These are phyloP conservation scores for Megatriorchis doriae DNA, from an alignment of 2,113 vertebrate genomes.

Conservation along the genomic window DNA sequence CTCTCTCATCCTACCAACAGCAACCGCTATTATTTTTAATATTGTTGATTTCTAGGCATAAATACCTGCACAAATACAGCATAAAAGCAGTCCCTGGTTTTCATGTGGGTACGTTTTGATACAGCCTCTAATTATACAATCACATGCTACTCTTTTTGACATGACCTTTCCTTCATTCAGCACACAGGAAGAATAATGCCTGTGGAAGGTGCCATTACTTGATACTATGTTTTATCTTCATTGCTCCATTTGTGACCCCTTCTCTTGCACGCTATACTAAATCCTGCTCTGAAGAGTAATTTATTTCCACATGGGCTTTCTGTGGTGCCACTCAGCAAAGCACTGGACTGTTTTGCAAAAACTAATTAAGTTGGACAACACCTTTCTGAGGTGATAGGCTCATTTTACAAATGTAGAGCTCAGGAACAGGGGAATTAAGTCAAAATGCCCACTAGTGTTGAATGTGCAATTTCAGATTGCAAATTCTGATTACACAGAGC, in stretches of 20 bases:
- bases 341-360: not conserved
- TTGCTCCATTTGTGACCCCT: not conserved
- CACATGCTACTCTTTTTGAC: not conserved
- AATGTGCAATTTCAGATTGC: not conserved
- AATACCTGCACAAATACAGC: not conserved
- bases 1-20: not conserved
- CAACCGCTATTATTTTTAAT: not conserved
- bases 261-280: not conserved
- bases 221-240: not conserved
- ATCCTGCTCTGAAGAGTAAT: not conserved
- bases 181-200: not conserved
- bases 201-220: not conserved
- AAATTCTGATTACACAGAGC: not conserved
- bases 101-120: not conserved
- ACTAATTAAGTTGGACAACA: conserved; percentile 16
- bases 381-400: not conserved
- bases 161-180: not conserved
- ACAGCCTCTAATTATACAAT: not conserved
- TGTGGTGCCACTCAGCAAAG: not conserved
- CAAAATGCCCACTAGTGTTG: not conserved
- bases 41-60: not conserved
- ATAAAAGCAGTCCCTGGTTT: not conserved
- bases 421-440: not conserved
- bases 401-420: not conserved
- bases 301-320: not conserved